phyloP scores from a whole-genome alignment of 2,888 invertebrate species.

The Campoletis raptor region DNA sequence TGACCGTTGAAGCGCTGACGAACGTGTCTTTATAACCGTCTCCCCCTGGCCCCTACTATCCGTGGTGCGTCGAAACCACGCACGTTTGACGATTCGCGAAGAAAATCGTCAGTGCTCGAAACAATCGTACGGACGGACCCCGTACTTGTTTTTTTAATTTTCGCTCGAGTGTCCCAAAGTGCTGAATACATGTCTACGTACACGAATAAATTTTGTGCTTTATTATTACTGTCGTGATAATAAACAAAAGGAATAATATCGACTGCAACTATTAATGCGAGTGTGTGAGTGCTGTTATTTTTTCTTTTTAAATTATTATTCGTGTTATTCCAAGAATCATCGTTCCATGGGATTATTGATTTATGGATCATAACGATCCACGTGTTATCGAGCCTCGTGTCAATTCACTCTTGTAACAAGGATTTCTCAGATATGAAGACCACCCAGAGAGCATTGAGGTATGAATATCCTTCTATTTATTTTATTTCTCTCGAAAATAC shows the following conservation, averaged over 20 bases:
- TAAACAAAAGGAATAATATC: not conserved
- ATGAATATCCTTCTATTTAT: constrained; percentile 18
- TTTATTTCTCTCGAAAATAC: not conserved
- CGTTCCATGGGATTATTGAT: constrained; percentile 25
- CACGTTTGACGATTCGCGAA: constrained; percentile 4
- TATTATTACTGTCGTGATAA: not conserved
- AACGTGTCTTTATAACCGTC: not conserved
- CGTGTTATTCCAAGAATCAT: not conserved
- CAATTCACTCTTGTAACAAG: constrained; percentile 10
- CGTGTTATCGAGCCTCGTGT: constrained; percentile 16
- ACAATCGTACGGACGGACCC: not conserved
- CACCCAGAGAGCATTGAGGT: constrained; percentile 70
- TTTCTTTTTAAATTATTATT: not conserved
- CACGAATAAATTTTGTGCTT: not conserved
- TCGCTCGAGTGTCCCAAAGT: not conserved
- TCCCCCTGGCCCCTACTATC: not conserved
- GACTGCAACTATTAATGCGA: not conserved
- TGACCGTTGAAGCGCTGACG: constrained; percentile 6
- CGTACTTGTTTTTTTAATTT: not conserved
- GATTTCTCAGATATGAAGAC: constrained; percentile 64
- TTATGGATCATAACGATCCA: constrained; percentile 35
- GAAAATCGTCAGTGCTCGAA: constrained; percentile 2
- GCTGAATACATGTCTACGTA: not conserved
- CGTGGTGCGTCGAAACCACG: not conserved
- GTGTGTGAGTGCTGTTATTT: not conserved